Evolutionary conservation across 1,140 invertebrate genomes (phyloP).

Genomic region (Apolygus lucorum): DNA sequence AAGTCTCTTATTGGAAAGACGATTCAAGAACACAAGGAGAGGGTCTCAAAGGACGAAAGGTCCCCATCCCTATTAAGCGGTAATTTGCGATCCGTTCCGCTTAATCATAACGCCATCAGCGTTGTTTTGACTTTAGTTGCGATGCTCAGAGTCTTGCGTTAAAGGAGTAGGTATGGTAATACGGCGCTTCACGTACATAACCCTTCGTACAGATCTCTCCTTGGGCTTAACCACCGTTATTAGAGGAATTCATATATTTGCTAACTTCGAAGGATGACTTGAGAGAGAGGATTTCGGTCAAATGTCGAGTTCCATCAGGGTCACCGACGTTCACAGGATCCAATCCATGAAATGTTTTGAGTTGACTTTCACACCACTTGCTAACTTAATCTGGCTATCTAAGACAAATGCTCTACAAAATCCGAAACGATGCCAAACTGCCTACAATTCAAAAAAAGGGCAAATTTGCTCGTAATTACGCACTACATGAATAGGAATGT

Average conservation of each 20-base stretch:
- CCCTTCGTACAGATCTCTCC: neutral
- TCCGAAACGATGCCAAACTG: too few species aligned
- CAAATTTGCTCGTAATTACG: too few species aligned
- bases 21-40: neutral
- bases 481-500: too few species aligned
- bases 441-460: too few species aligned
- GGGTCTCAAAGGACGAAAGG: neutral
- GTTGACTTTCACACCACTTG: too few species aligned
- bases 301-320: too few species aligned
- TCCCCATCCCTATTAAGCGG: constrained; percentile 13
- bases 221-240: neutral
- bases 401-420: too few species aligned
- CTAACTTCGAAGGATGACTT: too few species aligned
- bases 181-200: neutral
- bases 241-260: neutral
- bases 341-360: too few species aligned
- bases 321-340: too few species aligned
- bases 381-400: too few species aligned
- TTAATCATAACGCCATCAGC: constrained; percentile 14
- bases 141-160: neutral
- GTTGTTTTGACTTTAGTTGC: constrained; percentile 10
- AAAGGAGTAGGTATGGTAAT: neutral
- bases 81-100: constrained; percentile 12
- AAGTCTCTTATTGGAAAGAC: constrained; percentile 10
- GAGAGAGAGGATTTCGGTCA: too few species aligned